A percentile compares a stretch with the other conserved stretches of the same genome.
phyloP scores from a whole-genome alignment of 2,113 vertebrate genomes.

The Mastomys coucha region DNA sequence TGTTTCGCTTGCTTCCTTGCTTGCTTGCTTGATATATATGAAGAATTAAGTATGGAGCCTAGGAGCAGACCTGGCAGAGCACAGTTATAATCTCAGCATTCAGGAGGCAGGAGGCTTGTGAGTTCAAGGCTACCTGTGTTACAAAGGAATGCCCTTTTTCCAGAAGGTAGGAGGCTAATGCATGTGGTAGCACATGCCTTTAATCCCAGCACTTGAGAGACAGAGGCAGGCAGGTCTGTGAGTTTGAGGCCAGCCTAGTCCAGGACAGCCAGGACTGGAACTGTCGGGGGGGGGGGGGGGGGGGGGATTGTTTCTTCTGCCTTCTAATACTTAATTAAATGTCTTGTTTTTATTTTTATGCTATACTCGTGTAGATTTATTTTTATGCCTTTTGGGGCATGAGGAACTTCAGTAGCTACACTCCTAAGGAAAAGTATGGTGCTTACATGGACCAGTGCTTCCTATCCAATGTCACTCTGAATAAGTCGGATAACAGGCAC shows the following conservation, averaged over 20 bases:
- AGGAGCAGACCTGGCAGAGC: neutral
- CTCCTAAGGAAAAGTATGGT: neutral
- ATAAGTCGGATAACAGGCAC: neutral
- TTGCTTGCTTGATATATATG: neutral
- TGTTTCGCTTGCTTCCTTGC: neutral
- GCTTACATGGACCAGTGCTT: neutral
- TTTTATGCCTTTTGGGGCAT: neutral
- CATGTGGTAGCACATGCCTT: neutral
- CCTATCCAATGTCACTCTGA: neutral
- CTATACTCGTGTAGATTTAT: neutral
- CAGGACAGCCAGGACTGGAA: neutral
- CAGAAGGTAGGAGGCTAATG: neutral
- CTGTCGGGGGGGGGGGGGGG: neutral
- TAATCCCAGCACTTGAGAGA: neutral
- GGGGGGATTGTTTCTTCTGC: neutral
- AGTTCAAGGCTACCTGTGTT: neutral
- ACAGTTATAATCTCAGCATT: neutral
- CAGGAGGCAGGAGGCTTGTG: neutral
- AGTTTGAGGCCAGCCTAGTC: neutral
- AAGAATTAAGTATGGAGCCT: neutral
- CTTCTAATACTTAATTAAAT: neutral
- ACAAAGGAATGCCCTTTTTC: neutral
- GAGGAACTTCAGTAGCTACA: neutral
- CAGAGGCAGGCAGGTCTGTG: neutral
- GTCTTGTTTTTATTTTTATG: neutral